Evolutionary conservation across 2,888 invertebrate species (phyloP).

Genomic region (Drepana falcataria): DNA sequence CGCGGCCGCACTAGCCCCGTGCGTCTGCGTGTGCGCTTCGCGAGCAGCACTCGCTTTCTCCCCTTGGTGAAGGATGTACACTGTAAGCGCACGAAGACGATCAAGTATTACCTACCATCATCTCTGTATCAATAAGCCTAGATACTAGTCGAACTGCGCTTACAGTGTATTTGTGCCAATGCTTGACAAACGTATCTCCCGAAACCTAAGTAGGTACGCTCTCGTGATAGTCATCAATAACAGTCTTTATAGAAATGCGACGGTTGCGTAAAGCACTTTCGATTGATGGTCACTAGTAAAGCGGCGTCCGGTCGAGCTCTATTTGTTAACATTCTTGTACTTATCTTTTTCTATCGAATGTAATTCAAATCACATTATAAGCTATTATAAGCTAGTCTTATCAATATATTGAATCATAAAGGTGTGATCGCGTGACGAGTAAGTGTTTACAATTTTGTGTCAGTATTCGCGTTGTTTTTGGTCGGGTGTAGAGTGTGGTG

Average conservation of each 20-base stretch:
- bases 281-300: constrained; percentile 26
- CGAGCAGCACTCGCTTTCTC: constrained; percentile 73
- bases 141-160: constrained; percentile 33
- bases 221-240: constrained; percentile 13
- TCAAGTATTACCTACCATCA: background rate
- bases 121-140: constrained; percentile 5
- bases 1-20: constrained; percentile 46
- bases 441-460: background rate
- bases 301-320: constrained; percentile 69
- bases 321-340: background rate
- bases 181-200: constrained; percentile 41
- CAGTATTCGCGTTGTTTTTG: background rate
- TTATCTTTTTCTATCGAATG: background rate
- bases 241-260: constrained; percentile 47
- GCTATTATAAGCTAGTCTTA: no score
- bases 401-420: no score
- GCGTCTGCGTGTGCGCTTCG: constrained; percentile 62
- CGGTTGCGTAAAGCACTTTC: constrained; percentile 61
- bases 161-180: constrained; percentile 51
- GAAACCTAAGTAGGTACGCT: constrained; percentile 19
- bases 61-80: constrained; percentile 58
- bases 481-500: background rate
- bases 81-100: constrained; percentile 42
- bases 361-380: background rate
- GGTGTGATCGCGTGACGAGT: background rate